Conservation (phyloP, 2,797 vertebrate genomes). For the Florisuga fusca region DNA sequence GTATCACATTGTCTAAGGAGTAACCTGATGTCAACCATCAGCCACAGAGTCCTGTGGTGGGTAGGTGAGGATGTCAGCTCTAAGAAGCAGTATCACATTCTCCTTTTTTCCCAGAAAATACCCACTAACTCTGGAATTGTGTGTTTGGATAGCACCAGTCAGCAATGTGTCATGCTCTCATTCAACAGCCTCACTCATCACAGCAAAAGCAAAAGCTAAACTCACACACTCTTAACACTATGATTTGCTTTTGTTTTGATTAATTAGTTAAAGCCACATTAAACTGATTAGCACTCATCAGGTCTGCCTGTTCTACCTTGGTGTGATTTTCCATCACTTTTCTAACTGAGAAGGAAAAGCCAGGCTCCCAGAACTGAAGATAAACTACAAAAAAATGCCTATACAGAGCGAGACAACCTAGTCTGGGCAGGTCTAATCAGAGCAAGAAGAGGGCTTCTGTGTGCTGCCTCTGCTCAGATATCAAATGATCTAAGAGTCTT, state of each 20-base stretch:
- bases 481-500: not conserved
- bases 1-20: not conserved
- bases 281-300: not conserved
- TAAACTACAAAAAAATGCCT: not conserved
- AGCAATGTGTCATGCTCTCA: not conserved
- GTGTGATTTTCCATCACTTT: not conserved
- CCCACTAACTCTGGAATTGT: not conserved
- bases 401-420: not conserved
- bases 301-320: not conserved
- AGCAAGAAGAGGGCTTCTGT: not conserved
- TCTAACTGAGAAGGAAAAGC: not conserved
- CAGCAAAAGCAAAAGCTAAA: not conserved
- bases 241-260: slow-evolving; percentile 36
- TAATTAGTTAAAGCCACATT: slow-evolving; percentile 22
- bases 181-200: not conserved
- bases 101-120: not conserved
- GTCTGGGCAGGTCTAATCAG: not conserved
- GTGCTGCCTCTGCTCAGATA: not conserved
- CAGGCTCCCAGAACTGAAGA: not conserved
- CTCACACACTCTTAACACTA: not conserved
- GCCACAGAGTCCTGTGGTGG: not conserved
- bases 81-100: not conserved
- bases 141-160: not conserved
- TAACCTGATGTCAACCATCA: not conserved
- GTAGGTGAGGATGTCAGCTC: not conserved